Evolutionary conservation across 2,113 vertebrate species (phyloP).

Genomic region (Catharus fuscescens): DNA sequence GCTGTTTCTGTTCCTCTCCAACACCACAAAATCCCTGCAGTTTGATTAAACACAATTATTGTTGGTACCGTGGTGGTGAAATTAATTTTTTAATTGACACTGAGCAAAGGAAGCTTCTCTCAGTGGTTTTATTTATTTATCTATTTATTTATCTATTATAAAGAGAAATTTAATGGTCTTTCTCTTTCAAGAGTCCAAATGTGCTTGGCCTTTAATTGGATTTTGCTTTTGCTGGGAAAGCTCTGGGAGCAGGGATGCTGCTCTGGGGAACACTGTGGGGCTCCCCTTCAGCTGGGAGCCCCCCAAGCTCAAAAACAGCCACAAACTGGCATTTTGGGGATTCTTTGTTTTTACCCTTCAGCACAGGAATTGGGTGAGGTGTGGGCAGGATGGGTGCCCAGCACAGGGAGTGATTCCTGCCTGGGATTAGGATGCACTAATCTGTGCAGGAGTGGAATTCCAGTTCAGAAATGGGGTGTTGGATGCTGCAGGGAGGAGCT

Average conservation of each 20-base stretch:
- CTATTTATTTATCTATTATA: background rate
- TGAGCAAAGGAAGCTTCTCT: background rate
- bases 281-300: background rate
- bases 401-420: background rate
- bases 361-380: rapidly evolving
- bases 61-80: rapidly evolving
- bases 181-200: background rate
- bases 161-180: too few relatives aligned
- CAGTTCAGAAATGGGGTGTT: background rate
- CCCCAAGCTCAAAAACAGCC: background rate
- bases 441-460: background rate
- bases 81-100: rapidly evolving
- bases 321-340: rapidly evolving
- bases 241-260: background rate
- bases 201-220: background rate
- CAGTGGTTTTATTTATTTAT: background rate
- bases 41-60: background rate
- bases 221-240: background rate
- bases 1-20: background rate
- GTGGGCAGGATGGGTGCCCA: background rate
- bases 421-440: rapidly evolving
- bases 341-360: background rate
- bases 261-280: background rate
- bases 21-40: background rate
- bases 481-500: background rate